Evolutionary conservation across 2,113 vertebrate genomes (phyloP).

Genomic region (Tylochromis polylepis): DNA sequence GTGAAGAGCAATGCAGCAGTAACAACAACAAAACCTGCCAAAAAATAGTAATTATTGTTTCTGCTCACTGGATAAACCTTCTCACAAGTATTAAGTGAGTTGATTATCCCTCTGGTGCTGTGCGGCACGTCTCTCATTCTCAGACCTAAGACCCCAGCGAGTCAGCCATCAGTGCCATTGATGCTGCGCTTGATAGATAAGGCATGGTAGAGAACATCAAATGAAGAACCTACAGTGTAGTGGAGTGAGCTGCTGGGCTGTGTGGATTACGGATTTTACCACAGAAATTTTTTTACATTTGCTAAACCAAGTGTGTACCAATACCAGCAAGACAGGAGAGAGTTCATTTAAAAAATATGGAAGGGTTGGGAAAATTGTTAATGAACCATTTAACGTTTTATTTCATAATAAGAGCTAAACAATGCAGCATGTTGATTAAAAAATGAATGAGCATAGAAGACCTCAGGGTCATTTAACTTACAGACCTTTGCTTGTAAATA

Average conservation of each 20-base stretch:
- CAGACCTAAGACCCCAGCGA: constrained; percentile 3
- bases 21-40: background rate
- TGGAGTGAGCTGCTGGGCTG: background rate
- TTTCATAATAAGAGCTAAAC: background rate
- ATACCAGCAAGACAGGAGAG: background rate
- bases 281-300: background rate
- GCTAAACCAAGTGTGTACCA: background rate
- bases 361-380: background rate
- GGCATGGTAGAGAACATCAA: background rate
- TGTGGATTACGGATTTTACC: background rate
- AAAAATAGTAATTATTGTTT: background rate
- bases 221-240: background rate
- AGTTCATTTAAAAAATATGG: background rate
- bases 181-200: constrained; percentile 38
- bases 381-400: background rate
- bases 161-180: constrained; percentile 36
- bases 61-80: background rate
- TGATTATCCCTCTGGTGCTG: constrained; percentile 8
- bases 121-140: background rate
- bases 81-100: background rate
- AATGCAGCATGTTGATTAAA: background rate
- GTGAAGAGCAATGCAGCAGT: background rate
- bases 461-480: background rate
- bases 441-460: background rate
- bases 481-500: background rate